Base-by-base conservation (phyloP, 2,113 vertebrate genomes). In the Podocnemis expansa region DNA sequence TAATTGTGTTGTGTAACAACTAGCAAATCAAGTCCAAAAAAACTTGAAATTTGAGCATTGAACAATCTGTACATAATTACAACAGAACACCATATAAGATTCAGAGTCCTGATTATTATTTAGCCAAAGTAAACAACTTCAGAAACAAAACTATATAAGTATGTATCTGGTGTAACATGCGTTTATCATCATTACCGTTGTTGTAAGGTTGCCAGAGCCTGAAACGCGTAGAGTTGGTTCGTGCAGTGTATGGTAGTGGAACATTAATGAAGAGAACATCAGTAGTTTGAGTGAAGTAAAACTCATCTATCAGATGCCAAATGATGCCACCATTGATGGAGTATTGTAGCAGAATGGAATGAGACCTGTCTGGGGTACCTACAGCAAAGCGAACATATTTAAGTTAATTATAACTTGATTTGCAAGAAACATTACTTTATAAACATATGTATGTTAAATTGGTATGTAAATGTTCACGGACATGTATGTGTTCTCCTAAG, bases 161-260 rank as follows among this genome's bases (percentile, higher is more conserved):
- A 29, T 11, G 78, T 88, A 73, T 25, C 63, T 85, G 56, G 84
- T 14, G 21, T 76, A 47, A 45, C n/a, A 1, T 0, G 22, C 21
- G 8, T 8, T 11, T 79, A 84, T 75, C 25, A 52, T 91, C 84
- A 98, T 98, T 96, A 99, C 99, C 99, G 0, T 98, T 99, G 97
- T 99, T 99, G 96, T 99, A 99, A 29, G 99, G 99, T 49, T 99
- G 99, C 99, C 99, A 99, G 78, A 99, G 98, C 95, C 99, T 97
- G 98, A 99, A 99, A 67, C 99, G 98, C 0, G 99, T 99, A 6
- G 99, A 98, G 0, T 99, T 99, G 96, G 98, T 99, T 97, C 99
- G 99, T 91, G 99, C 99, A 25, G 98, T 94, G 1, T 98, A 96
- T 19, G 99, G 99, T 92, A 99, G 97, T 4, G 99, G 98, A 89